Percentiles rank a stretch among this genome's conserved stretches.
These are phyloP conservation scores for Notodonta ziczac DNA, from an alignment of 2,888 invertebrate genomes.

Conservation along the genomic window DNA sequence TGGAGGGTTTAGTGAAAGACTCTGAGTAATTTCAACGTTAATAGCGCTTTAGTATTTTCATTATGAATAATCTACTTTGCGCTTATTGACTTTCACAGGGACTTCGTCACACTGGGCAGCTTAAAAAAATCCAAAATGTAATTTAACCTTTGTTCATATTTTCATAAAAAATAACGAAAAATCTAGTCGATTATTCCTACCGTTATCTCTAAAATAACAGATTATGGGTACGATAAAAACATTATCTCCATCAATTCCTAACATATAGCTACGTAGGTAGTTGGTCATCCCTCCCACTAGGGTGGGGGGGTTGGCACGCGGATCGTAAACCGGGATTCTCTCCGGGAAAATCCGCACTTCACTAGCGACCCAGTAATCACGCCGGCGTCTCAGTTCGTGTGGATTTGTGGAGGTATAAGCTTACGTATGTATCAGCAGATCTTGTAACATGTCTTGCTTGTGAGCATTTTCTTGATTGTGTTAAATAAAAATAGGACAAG, in stretches of 20 bases:
- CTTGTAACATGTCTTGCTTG: not conserved
- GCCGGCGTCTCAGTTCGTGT: conserved; percentile 54
- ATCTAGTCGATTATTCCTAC: not conserved
- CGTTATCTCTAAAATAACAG: conserved; percentile 24
- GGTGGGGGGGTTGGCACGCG: conserved; percentile 49
- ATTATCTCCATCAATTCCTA: conserved; percentile 49
- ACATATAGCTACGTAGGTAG: conserved; percentile 41
- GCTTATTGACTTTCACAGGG: no score
- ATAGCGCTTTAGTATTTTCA: not conserved
- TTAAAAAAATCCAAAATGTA: no score
- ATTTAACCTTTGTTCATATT: no score
- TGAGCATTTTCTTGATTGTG: conserved; percentile 1
- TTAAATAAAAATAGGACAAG: not conserved
- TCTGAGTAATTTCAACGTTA: conserved; percentile 17
- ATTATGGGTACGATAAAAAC: conserved; percentile 38
- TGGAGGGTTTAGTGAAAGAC: conserved; percentile 34
- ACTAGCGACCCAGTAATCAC: conserved; percentile 76
- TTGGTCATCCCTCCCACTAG: conserved; percentile 55
- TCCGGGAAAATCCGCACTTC: conserved; percentile 76
- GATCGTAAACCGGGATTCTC: conserved; percentile 79
- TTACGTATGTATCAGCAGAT: conserved; percentile 33
- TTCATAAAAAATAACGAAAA: no score
- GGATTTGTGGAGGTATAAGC: conserved; percentile 64
- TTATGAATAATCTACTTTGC: no score
- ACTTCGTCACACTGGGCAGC: no score